phyloP scores from a whole-genome alignment of 2,888 invertebrate genomes.

The Leptinotarsa haldemani region DNA sequence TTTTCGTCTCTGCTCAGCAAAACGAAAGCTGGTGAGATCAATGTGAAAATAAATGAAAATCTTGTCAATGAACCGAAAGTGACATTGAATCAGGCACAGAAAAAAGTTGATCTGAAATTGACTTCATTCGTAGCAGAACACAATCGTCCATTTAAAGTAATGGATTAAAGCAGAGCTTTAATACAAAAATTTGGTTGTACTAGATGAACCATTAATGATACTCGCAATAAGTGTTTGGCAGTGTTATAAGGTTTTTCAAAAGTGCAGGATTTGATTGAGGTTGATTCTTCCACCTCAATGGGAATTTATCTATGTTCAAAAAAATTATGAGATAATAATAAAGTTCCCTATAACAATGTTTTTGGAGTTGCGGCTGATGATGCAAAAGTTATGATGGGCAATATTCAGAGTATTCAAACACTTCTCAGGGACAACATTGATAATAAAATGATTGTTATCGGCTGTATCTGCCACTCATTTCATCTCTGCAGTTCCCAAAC shows the following conservation, averaged over 20 bases:
- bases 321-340: not conserved
- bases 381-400: not conserved
- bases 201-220: too few species aligned
- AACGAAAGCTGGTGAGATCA: not conserved
- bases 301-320: too few species aligned
- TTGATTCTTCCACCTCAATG: too few species aligned
- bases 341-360: not conserved
- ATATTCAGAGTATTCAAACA: conserved; percentile 1
- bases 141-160: not conserved
- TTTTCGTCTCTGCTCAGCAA: not conserved
- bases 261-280: too few species aligned
- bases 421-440: not conserved
- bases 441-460: not conserved
- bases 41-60: not conserved
- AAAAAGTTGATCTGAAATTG: not conserved
- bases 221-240: too few species aligned
- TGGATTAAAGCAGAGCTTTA: not conserved
- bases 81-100: not conserved
- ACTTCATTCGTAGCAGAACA: not conserved
- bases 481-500: not conserved
- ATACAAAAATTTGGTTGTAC: too few species aligned
- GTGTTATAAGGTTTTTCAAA: too few species aligned
- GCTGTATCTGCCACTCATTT: conserved; percentile 6
- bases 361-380: not conserved
- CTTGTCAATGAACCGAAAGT: not conserved